Conservation (phyloP, 2,888 invertebrate genomes). For the Vandiemenella viatica region DNA sequence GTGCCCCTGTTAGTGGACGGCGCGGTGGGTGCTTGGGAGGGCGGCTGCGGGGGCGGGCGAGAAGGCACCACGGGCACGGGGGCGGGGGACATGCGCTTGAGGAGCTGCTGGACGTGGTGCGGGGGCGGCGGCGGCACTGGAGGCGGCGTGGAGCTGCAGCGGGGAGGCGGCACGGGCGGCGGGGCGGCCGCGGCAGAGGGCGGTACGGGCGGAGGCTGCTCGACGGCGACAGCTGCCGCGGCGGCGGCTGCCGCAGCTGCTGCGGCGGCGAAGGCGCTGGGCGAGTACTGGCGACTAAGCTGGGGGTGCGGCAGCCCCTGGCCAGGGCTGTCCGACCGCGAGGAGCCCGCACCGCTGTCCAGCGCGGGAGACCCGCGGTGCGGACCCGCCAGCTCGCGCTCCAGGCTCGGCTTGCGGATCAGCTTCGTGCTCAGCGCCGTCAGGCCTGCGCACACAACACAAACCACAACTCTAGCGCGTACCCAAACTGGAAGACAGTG, state of each 20-base stretch:
- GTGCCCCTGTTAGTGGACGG: slow-evolving; percentile 56
- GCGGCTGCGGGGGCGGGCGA: slow-evolving; percentile 27
- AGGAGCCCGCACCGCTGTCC: slow-evolving; percentile 77
- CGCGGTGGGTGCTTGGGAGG: slow-evolving; percentile 27
- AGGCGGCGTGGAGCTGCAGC: slow-evolving; percentile 49
- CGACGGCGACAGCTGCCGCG: slow-evolving; percentile 71
- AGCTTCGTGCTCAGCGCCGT: slow-evolving; percentile 52
- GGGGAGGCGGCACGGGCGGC: slow-evolving; percentile 41
- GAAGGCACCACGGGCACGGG: slow-evolving; percentile 43
- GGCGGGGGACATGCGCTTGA: slow-evolving; percentile 63
- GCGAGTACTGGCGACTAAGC: slow-evolving; percentile 56
- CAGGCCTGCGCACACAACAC: slow-evolving; percentile 30
- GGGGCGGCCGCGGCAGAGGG: slow-evolving; percentile 50
- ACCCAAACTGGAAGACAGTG: too few species aligned
- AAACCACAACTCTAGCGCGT: too few species aligned
- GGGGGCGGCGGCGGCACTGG: slow-evolving; percentile 31
- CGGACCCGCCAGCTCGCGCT: slow-evolving; percentile 55
- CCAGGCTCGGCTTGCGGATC: slow-evolving; percentile 75
- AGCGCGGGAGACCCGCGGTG: slow-evolving; percentile 69
- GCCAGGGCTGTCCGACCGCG: slow-evolving; percentile 73
- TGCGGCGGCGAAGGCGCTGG: slow-evolving; percentile 38
- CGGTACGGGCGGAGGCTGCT: slow-evolving; percentile 63
- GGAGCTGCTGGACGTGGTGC: slow-evolving; percentile 48
- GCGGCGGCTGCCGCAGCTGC: slow-evolving; percentile 72
- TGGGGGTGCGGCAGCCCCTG: slow-evolving; percentile 42